Evolutionary conservation across 23 tunicate genomes (phyloP), one percentile per base, ranked within the genome.

Genomic region (Botrylloides violaceus): DNA sequence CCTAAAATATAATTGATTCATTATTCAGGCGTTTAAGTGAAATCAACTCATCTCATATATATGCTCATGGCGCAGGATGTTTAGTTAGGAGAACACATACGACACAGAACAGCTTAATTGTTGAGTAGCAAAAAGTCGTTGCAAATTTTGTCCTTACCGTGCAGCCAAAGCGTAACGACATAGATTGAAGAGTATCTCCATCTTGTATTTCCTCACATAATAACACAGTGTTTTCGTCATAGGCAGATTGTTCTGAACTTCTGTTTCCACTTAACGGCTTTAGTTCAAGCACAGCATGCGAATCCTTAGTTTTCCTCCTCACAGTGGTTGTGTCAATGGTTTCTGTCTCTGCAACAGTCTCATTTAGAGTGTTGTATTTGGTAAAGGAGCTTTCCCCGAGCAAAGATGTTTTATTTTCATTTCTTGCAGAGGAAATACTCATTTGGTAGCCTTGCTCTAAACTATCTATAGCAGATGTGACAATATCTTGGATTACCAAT

Each of bases 91-190:
- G n/a, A n/a, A n/a, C n/a, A n/a, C n/a, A n/a, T n/a, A n/a, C n/a
- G n/a, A n/a, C n/a, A n/a, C n/a, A n/a, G n/a, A n/a, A n/a, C n/a
- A n/a, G n/a, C n/a, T n/a, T n/a, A n/a, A n/a, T n/a, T n/a, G n/a
- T n/a, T n/a, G n/a, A n/a, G n/a, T n/a, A n/a, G n/a, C n/a, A n/a
- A n/a, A n/a, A n/a, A n/a, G n/a, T n/a, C n/a, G n/a, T n/a, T n/a
- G n/a, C n/a, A n/a, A n/a, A n/a, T n/a, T n/a, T n/a, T n/a, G n/a
- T n/a, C 66, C 97, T 74, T 68, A 90, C 97, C 20, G 81, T 78
- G 63, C 97, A 90, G 32, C 90, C 90, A 83, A 82, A 90, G 29
- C 82, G 34, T 1, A 90, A 63, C 2, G 97, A 89, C 75, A 90
- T 77, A 15, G 97, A 90, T 48, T 79, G 90, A 29, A 90, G 62